These are phyloP conservation scores for Avahi laniger DNA, from an alignment of 2,797 vertebrate genomes.

Conservation along the genomic window DNA sequence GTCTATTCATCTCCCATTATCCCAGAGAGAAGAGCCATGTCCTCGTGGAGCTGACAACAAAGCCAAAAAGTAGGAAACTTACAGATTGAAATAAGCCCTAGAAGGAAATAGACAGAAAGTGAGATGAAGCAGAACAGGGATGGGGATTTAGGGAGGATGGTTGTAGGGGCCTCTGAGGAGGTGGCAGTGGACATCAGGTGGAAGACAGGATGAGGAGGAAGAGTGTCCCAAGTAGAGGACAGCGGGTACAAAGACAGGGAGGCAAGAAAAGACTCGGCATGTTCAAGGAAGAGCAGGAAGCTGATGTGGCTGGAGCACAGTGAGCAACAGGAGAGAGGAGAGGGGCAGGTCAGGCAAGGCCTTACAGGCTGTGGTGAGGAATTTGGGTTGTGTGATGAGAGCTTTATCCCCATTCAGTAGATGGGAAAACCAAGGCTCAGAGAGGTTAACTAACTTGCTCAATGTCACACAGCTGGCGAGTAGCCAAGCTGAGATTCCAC, in stretches of 20 bases:
- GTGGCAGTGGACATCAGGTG: neutral
- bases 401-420: neutral
- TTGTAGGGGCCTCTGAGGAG: neutral
- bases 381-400: neutral
- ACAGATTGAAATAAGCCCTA: neutral
- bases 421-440: neutral
- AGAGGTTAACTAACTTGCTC: neutral
- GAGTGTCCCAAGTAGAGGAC: neutral
- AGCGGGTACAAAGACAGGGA: neutral
- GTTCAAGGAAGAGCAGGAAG: neutral
- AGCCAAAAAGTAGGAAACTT: neutral
- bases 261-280: neutral
- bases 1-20: neutral
- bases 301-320: fast-evolving
- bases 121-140: neutral
- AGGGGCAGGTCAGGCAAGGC: neutral
- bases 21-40: neutral
- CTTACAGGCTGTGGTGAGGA: neutral
- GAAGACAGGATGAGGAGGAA: neutral
- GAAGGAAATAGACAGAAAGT: neutral
- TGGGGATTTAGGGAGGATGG: fast-evolving
- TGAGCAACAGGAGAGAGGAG: neutral
- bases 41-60: neutral
- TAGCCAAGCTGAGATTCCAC: neutral
- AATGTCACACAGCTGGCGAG: neutral